A percentile compares a stretch with the other conserved stretches of the same genome.
Evolutionary conservation across 2,888 invertebrate species (phyloP).

Genomic region (Pachycephus smyrnensis): DNA sequence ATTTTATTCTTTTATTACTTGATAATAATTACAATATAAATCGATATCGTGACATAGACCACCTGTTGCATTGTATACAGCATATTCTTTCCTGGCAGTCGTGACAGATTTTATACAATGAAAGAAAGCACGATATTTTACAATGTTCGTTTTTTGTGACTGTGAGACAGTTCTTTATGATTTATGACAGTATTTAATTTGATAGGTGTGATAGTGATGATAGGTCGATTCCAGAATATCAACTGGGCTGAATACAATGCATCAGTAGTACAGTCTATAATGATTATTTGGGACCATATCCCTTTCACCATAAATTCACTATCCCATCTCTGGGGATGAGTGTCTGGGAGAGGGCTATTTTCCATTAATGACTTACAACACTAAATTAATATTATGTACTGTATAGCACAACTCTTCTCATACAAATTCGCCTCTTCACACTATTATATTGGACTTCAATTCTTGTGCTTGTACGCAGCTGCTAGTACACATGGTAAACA

Average conservation of each 20-base stretch:
- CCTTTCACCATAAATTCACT: slow-evolving; percentile 64
- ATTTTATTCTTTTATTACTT: neutral
- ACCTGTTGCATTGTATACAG: neutral
- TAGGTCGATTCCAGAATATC: neutral
- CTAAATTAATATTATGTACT: slow-evolving; percentile 27
- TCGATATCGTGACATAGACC: neutral
- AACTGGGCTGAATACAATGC: neutral
- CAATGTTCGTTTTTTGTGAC: neutral
- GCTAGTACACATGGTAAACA: too few species aligned
- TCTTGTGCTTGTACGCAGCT: neutral
- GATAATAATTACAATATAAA: neutral
- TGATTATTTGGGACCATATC: slow-evolving; percentile 46
- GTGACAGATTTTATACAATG: neutral
- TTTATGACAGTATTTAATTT: too few species aligned
- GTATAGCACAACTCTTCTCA: slow-evolving; percentile 23
- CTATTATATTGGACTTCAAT: neutral
- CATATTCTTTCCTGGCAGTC: neutral
- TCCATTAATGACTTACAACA: slow-evolving; percentile 39
- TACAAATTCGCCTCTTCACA: neutral
- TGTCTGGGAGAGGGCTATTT: slow-evolving; percentile 60
- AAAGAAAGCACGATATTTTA: neutral
- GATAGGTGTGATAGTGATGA: too few species aligned
- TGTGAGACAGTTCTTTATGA: neutral
- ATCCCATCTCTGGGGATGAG: slow-evolving; percentile 61
- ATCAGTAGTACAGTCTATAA: neutral